phyloP scores from a whole-genome alignment of 2,113 vertebrate species.

The Tapirus terrestris region DNA sequence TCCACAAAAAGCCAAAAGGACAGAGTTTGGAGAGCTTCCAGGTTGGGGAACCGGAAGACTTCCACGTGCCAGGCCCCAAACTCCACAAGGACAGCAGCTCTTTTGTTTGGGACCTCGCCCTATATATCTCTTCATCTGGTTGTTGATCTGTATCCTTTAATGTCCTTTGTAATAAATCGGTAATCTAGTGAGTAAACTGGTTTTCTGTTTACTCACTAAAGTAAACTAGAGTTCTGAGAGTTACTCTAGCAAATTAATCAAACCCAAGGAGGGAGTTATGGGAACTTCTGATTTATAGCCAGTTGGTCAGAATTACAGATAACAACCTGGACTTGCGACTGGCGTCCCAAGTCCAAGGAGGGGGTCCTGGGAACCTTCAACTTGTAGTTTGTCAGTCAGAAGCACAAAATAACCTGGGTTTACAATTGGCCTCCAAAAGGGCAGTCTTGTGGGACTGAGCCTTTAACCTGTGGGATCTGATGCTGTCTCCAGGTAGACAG shows the following conservation, averaged over 20 bases:
- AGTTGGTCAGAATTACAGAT: not conserved
- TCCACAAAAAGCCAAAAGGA: not conserved
- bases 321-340: not conserved
- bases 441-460: too few species aligned
- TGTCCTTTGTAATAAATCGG: not conserved
- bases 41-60: not conserved
- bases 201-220: not conserved
- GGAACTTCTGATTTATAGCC: not conserved
- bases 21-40: not conserved
- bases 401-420: not conserved
- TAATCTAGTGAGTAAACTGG: not conserved
- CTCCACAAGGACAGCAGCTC: not conserved
- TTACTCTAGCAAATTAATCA: not conserved
- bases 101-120: not conserved
- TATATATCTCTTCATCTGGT: not conserved
- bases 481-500: accelerated
- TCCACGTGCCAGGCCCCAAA: not conserved
- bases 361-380: not conserved
- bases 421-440: not conserved
- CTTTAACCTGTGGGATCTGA: not conserved
- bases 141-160: not conserved
- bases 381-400: too few species aligned
- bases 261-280: not conserved
- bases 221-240: not conserved
- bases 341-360: not conserved